Percentiles rank a stretch among this genome's conserved stretches.
Conservation (phyloP, 2,888 invertebrate genomes). For the Zygogramma bicolorata region DNA sequence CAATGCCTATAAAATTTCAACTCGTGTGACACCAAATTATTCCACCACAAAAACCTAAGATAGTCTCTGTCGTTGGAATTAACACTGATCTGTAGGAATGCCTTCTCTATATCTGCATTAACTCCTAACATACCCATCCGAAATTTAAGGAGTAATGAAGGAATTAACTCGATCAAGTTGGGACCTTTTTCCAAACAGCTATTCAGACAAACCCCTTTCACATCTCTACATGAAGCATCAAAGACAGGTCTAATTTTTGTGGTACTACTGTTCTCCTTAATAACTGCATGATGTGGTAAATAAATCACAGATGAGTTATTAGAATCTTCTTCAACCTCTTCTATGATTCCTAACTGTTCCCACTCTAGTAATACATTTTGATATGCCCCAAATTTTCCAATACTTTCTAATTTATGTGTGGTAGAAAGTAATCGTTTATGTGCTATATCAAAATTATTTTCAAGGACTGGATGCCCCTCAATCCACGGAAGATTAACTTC, state of each 20-base stretch:
- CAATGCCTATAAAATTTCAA: slow-evolving; percentile 27
- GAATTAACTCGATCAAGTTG: slow-evolving; percentile 40
- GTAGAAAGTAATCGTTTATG: too few relatives aligned
- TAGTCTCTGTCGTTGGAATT: slow-evolving; percentile 14
- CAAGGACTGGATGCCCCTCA: too few relatives aligned
- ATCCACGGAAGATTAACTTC: too few relatives aligned
- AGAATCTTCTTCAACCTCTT: too few relatives aligned
- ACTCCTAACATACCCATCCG: slow-evolving; percentile 33
- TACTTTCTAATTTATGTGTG: too few relatives aligned
- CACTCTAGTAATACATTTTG: too few relatives aligned
- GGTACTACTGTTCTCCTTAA: slow-evolving; percentile 13
- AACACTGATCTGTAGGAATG: slow-evolving; percentile 36
- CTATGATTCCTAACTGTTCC: too few relatives aligned
- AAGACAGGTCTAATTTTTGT: slow-evolving; percentile 37
- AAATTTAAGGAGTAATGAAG: slow-evolving; percentile 33
- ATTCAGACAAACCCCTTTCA: slow-evolving; percentile 41
- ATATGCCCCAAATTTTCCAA: too few relatives aligned
- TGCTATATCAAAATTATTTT: too few relatives aligned
- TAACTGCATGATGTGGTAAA: slow-evolving; percentile 22
- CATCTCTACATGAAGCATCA: slow-evolving; percentile 25
- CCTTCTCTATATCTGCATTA: slow-evolving; percentile 37
- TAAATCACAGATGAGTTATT: too few relatives aligned
- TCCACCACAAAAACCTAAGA: slow-evolving; percentile 27
- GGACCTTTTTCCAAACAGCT: slow-evolving; percentile 38
- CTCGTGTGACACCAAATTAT: background rate